phyloP scores from a whole-genome alignment of 2,888 invertebrate species.

The Acrocyrtus sp. region DNA sequence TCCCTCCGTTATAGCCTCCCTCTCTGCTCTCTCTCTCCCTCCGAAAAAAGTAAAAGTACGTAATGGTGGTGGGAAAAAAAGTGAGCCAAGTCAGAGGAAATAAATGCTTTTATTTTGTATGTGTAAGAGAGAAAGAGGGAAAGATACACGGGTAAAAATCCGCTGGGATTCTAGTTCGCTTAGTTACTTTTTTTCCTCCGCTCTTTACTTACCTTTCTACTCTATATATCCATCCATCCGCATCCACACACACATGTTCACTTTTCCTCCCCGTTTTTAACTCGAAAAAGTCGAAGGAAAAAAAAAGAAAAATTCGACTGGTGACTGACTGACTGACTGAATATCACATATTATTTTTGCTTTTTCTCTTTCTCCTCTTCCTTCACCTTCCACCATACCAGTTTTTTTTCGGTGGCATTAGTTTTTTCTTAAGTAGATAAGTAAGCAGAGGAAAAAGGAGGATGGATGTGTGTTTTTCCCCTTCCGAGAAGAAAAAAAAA shows the following conservation, averaged over 20 bases:
- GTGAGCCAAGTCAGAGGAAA: slow-evolving; percentile 45
- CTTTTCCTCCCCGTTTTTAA: slow-evolving; percentile 6
- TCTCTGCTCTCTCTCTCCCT: background rate
- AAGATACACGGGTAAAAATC: slow-evolving; percentile 35
- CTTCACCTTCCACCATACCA: too few relatives aligned
- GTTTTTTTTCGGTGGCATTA: background rate
- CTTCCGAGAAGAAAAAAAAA: background rate
- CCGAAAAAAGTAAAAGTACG: background rate
- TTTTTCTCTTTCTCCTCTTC: background rate
- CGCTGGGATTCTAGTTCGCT: slow-evolving; percentile 52
- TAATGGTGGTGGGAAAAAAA: slow-evolving; percentile 33
- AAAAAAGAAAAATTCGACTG: slow-evolving; percentile 35
- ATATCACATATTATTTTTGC: slow-evolving; percentile 6
- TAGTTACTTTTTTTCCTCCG: slow-evolving; percentile 12
- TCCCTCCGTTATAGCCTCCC: background rate
- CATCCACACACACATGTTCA: slow-evolving; percentile 6
- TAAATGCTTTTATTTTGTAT: slow-evolving; percentile 59
- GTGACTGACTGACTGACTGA: slow-evolving; percentile 40
- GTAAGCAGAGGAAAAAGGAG: slow-evolving; percentile 2
- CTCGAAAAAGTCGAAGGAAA: background rate
- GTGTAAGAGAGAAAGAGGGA: too few relatives aligned
- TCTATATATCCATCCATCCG: slow-evolving; percentile 14
- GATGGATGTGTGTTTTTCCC: background rate
- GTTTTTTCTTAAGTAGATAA: slow-evolving; percentile 13
- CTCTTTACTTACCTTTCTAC: slow-evolving; percentile 12